phyloP scores from a whole-genome alignment of 1,140 invertebrate species.

The Phymorhynchus buccinoides region DNA sequence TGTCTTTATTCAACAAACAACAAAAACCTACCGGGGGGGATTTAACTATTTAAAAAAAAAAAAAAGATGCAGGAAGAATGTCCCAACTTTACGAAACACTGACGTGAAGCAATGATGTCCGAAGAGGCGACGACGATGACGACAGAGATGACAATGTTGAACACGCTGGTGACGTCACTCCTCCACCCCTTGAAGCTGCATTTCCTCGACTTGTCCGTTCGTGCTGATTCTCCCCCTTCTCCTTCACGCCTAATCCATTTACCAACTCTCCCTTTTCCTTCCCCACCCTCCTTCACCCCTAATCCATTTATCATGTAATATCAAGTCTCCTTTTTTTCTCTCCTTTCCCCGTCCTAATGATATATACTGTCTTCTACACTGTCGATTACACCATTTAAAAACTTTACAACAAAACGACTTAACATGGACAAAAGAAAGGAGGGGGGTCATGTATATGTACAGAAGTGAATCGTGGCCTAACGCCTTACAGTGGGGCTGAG shows the following conservation, averaged over 20 bases:
- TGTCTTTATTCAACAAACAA: conserved; percentile 31
- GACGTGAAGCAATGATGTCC: conserved; percentile 24
- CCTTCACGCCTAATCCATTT: background rate
- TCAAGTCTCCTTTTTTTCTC: too few relatives aligned
- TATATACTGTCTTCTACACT: background rate
- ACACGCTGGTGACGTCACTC: background rate
- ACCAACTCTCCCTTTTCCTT: background rate
- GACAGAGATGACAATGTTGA: background rate
- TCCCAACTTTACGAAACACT: background rate
- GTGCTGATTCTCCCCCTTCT: too few relatives aligned
- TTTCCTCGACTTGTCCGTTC: background rate
- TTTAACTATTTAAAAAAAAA: background rate
- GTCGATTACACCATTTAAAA: background rate
- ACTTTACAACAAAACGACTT: conserved; percentile 27
- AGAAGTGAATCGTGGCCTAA: background rate
- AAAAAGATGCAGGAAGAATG: background rate
- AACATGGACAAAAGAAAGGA: background rate
- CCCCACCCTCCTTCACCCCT: background rate
- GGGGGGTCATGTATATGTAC: conserved; percentile 14
- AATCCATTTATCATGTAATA: too few relatives aligned
- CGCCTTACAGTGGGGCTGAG: background rate
- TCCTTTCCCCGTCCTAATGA: too few relatives aligned
- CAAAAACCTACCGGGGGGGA: conserved; percentile 19
- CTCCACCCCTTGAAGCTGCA: background rate
- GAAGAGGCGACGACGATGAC: background rate